Conservation (phyloP, 2,113 vertebrate species). For the human region GRCh38 chr12:97086001-97086500, state of each 20-base stretch:
- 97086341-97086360: neutral
- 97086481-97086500: neutral
- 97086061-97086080: neutral
- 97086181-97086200: neutral
- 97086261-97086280: neutral
- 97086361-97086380: neutral
- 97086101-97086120: neutral
- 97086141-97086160: neutral
- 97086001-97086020: neutral
- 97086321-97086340: neutral
- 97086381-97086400: neutral
- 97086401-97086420: neutral
- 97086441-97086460: neutral
- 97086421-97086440: neutral
- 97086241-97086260: neutral
- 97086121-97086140: neutral
- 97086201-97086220: neutral
- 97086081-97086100: neutral
- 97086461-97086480: neutral
- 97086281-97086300: neutral
- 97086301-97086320: slow-evolving; percentile 18
- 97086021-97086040: neutral
- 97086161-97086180: neutral
- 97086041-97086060: neutral
- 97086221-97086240: neutral